Evolutionary conservation across 2,797 vertebrate species (phyloP).

Genomic region (Petrocephalus sullivani): DNA sequence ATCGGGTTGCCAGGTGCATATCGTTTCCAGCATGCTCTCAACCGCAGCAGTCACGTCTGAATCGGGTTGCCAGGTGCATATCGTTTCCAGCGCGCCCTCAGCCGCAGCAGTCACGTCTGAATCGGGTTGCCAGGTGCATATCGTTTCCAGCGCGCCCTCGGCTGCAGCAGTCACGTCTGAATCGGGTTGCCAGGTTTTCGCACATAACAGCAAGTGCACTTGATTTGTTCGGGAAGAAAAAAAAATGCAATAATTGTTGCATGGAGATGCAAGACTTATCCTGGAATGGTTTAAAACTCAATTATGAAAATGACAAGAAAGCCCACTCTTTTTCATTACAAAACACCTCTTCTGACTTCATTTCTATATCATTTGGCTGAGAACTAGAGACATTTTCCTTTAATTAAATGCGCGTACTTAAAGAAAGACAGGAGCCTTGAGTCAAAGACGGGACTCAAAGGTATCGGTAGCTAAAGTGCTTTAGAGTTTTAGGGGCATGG

Average conservation of each 20-base stretch:
- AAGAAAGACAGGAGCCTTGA: background rate
- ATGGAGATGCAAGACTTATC: conserved; percentile 22
- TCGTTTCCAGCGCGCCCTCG: background rate
- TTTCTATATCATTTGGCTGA: conserved; percentile 28
- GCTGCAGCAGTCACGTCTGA: background rate
- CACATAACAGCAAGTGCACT: conserved; percentile 31
- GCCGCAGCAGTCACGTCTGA: background rate
- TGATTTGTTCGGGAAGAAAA: conserved; percentile 39
- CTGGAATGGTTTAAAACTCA: conserved; percentile 26
- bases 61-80: background rate
- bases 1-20: too few relatives aligned
- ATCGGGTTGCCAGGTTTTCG: background rate
- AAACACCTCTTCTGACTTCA: background rate
- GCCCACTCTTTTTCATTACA: background rate
- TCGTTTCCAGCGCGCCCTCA: background rate
- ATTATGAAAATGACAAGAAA: background rate
- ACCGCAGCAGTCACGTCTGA: background rate
- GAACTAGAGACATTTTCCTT: conserved; percentile 37
- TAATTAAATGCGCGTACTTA: conserved; percentile 33
- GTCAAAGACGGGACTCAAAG: background rate
- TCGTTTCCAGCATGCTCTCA: too few relatives aligned
- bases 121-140: background rate
- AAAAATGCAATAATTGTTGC: conserved; percentile 31
- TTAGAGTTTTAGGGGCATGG: background rate
- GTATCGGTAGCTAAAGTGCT: background rate